phyloP scores from a whole-genome alignment of 2,797 vertebrate species.

The Potorous gilbertii region DNA sequence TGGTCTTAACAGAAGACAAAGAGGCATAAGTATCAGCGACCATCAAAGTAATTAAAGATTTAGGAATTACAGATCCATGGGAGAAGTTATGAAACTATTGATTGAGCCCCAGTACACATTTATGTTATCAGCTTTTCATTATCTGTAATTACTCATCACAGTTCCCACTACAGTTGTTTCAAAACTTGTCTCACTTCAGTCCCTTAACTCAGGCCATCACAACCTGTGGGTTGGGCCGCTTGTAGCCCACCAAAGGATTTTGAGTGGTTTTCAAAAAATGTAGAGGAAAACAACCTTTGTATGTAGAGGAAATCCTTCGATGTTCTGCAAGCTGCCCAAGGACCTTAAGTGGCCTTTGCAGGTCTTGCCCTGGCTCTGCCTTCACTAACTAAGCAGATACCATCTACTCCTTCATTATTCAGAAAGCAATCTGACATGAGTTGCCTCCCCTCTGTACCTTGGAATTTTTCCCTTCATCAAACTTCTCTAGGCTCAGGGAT shows the following conservation, averaged over 20 bases:
- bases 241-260: too few species aligned
- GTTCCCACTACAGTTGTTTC: background rate
- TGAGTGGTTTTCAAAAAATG: too few species aligned
- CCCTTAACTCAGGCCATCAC: background rate
- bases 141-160: background rate
- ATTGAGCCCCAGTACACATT: background rate
- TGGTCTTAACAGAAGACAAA: background rate
- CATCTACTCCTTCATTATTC: background rate
- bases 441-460: background rate
- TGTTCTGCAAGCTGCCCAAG: too few species aligned
- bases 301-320: too few species aligned
- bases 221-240: too few species aligned
- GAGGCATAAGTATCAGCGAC: fast-evolving
- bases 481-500: background rate
- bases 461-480: background rate
- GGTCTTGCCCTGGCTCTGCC: too few species aligned
- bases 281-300: too few species aligned
- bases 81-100: background rate
- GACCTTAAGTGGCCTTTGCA: too few species aligned
- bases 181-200: background rate
- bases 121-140: background rate
- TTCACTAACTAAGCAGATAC: background rate
- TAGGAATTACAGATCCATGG: background rate
- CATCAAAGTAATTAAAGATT: background rate
- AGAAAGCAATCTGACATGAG: background rate